A percentile compares a stretch with the other conserved stretches of the same genome.
Conservation (phyloP, 2,113 vertebrate genomes). For the Perca flavescens region DNA sequence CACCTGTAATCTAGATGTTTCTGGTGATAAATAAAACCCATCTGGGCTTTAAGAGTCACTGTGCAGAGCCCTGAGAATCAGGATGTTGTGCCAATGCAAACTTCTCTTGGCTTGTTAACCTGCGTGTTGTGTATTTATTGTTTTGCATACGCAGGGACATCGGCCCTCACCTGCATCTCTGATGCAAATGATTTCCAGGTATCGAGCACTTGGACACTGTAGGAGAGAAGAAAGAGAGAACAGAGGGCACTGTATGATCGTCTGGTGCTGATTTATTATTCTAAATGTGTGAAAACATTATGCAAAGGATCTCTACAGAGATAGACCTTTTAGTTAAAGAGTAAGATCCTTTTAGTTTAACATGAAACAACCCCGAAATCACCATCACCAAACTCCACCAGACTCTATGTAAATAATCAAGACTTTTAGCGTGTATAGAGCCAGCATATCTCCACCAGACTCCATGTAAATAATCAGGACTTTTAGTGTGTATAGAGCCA, state of each 20-base stretch:
- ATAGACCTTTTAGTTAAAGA: no score
- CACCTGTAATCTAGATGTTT: not conserved
- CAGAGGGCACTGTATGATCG: no score
- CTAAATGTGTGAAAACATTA: no score
- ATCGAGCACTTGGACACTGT: slow-evolving; percentile 27
- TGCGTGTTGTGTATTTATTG: slow-evolving; percentile 13
- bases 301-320: not conserved
- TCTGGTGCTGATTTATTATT: no score
- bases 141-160: slow-evolving; percentile 36
- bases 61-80: slow-evolving; percentile 20
- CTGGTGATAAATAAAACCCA: not conserved
- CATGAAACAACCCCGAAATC: no score
- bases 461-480: no score
- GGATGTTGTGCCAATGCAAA: slow-evolving; percentile 49
- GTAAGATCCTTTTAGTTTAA: no score
- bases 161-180: slow-evolving; percentile 12
- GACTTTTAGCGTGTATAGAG: no score
- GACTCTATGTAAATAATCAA: no score
- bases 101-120: not conserved
- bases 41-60: not conserved
- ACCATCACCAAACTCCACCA: no score
- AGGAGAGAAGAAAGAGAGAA: not conserved
- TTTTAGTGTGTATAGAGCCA: no score
- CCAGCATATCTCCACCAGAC: no score
- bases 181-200: slow-evolving; percentile 42